Base-by-base conservation (phyloP, 2,888 invertebrate species). In the Sacculina carcini region DNA sequence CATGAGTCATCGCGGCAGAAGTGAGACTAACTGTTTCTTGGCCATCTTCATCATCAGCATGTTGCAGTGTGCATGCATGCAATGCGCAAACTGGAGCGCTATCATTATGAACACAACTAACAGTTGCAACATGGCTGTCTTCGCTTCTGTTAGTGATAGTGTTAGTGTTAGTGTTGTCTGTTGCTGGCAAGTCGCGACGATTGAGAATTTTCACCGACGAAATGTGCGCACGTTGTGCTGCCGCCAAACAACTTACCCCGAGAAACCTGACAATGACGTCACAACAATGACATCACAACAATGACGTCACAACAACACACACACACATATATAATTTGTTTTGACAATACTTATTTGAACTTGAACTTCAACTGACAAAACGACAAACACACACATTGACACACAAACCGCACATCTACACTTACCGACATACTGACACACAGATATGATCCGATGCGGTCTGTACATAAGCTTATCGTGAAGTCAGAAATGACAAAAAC, bases 151-250 rank as follows among this genome's bases (percentile, higher is more conserved):
- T 31, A n/a, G 28, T 31, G 26, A 16, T 26, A 3, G n/a, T 47
- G 16, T 3, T 19, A 14, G 31, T 21, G 6, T 6, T 31, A 2
- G 47, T 12, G n/a, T 28, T 24, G 29, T 29, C n/a, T 12, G 19
- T 31, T 3, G 47, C 16, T 12, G 50, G 31, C 10, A 49, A 28
- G 47, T 55, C 54, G 46, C 59, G 58, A 26, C 59, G 58, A 38
- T 66, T 68, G 48, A 75, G 69, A 59, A 89, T 87, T 61, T 77
- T 79, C 48, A 87, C 72, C 2, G 84, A 81, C 34, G 83, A 84
- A 12, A 86, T 82, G 68, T 82, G 84, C 59, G 87, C 86, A 55
- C 84, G 75, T 61, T 86, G 83, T 69, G 85, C 86, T n/a, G 86
- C 86, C 52, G 79, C 78, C 48, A 84, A 77, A 2, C 85, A 84